Conservation (phyloP, 1,140 invertebrate species). For the Drosophila repletoides region DNA sequence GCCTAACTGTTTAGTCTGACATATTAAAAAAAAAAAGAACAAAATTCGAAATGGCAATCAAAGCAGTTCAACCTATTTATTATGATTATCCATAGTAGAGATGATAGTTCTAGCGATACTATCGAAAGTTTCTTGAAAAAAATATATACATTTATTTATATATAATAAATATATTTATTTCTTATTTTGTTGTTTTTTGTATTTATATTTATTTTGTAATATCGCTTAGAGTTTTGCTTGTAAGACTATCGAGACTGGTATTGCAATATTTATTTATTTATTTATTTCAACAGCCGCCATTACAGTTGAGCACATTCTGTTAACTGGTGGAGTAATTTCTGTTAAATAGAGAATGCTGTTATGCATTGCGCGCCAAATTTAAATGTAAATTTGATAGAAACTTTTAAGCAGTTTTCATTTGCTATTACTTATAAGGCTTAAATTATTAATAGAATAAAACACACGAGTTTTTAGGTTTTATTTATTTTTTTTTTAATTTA, state of each 20-base stretch:
- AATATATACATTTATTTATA: too few species aligned
- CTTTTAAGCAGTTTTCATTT: too few species aligned
- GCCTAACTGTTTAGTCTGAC: background rate
- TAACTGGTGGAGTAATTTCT: background rate
- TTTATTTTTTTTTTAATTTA: slow-evolving; percentile 7
- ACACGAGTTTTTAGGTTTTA: background rate
- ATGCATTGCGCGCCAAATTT: background rate
- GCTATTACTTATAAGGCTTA: too few species aligned
- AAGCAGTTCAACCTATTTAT: too few species aligned
- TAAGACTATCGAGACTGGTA: too few species aligned
- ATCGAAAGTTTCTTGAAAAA: too few species aligned
- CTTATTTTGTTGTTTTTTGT: background rate
- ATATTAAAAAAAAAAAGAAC: background rate
- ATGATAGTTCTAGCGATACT: background rate
- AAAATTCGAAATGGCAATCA: too few species aligned
- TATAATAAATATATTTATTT: too few species aligned
- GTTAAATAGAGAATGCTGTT: background rate
- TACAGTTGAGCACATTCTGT: background rate
- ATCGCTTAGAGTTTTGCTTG: too few species aligned
- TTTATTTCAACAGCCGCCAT: background rate
- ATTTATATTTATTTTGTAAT: background rate
- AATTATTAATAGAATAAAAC: background rate
- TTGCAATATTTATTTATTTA: background rate
- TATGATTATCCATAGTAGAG: too few species aligned
- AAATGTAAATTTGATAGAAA: background rate